Evolutionary conservation across 1,140 invertebrate species (phyloP).

Genomic region (Heliconius hermathena): DNA sequence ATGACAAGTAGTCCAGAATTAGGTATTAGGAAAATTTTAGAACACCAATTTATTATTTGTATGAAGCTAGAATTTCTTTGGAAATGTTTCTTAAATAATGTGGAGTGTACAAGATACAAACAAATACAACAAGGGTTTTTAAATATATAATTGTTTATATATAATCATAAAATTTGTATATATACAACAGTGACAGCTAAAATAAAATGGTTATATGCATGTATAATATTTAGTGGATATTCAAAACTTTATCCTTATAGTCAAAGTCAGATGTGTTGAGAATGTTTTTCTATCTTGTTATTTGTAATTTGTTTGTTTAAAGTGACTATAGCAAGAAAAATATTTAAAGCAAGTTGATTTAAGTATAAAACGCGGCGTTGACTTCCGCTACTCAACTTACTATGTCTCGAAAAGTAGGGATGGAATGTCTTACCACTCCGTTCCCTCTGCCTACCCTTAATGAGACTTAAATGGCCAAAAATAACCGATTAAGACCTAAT

Average conservation of each 20-base stretch:
- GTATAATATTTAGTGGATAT: not conserved
- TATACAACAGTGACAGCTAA: not conserved
- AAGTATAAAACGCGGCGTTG: not conserved
- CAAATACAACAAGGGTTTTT: not conserved
- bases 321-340: not conserved
- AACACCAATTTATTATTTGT: conserved; percentile 26
- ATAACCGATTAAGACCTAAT: not conserved
- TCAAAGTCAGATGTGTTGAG: not conserved
- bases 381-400: no score
- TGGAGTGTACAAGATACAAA: not conserved
- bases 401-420: no score
- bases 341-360: not conserved
- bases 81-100: conserved; percentile 5
- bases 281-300: conserved; percentile 1
- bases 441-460: no score
- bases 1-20: not conserved
- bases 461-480: no score
- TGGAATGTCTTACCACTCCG: no score
- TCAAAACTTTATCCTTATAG: not conserved
- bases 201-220: not conserved
- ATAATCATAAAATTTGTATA: not conserved
- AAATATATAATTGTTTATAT: not conserved
- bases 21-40: conserved; percentile 5
- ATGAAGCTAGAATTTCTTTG: conserved; percentile 19
- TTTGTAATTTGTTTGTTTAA: not conserved